Percentiles rank a stretch among this genome's conserved stretches.
Conservation (phyloP, 1,140 invertebrate species). For the Sitophilus oryzae region DNA sequence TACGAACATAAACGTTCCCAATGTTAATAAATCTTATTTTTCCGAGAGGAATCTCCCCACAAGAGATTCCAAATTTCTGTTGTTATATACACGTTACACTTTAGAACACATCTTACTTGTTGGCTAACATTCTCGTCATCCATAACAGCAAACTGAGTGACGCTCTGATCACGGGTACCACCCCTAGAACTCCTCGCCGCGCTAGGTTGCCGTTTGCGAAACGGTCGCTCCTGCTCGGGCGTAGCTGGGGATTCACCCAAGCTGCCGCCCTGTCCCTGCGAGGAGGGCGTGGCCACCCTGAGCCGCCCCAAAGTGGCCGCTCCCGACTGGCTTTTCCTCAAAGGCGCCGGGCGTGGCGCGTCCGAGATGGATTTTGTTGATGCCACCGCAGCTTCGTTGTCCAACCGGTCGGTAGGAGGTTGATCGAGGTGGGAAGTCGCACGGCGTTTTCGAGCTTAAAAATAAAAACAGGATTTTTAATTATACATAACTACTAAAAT, state of each 20-base stretch:
- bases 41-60: too few relatives aligned
- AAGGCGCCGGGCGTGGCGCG: conserved; percentile 36
- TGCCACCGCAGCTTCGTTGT: conserved; percentile 40
- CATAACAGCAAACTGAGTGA: conserved; percentile 86
- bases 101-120: conserved; percentile 53
- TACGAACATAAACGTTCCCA: too few relatives aligned
- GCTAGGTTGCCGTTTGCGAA: conserved; percentile 37
- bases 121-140: conserved; percentile 91
- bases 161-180: conserved; percentile 51
- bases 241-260: conserved; percentile 40
- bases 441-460: conserved; percentile 35
- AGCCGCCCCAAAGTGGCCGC: conserved; percentile 54
- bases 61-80: background rate
- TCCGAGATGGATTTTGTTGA: conserved; percentile 39
- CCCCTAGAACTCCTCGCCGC: conserved; percentile 39
- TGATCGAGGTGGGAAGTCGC: conserved; percentile 42
- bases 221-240: conserved; percentile 41
- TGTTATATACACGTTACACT: background rate
- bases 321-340: conserved; percentile 42
- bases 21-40: too few relatives aligned
- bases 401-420: conserved; percentile 36
- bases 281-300: conserved; percentile 43
- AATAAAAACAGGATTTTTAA: background rate
- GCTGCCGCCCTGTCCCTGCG: conserved; percentile 29
- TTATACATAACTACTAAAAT: too few relatives aligned